These are phyloP conservation scores for Listronotus oregonensis DNA, from an alignment of 1,140 invertebrate species.

Conservation along the genomic window DNA sequence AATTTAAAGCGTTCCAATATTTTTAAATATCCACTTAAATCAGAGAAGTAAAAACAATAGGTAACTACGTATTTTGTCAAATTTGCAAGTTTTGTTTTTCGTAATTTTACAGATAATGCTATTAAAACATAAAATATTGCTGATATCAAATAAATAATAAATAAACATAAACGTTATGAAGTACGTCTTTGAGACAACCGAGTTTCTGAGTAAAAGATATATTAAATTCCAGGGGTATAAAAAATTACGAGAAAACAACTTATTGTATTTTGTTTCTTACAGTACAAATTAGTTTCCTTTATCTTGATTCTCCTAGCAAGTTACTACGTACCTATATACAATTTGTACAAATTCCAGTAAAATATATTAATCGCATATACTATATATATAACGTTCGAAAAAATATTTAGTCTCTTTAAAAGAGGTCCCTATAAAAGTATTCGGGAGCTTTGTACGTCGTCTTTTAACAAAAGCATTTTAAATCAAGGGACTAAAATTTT, in stretches of 20 bases:
- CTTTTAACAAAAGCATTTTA: too few species aligned
- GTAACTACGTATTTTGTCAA: constrained; percentile 15
- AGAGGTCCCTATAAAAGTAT: not conserved
- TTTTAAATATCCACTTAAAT: constrained; percentile 2
- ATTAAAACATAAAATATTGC: too few species aligned
- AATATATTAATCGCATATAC: constrained; percentile 45
- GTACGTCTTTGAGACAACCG: too few species aligned
- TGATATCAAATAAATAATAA: too few species aligned
- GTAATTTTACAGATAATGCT: not conserved
- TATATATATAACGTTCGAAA: constrained; percentile 30
- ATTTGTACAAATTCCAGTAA: constrained; percentile 37
- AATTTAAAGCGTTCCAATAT: not conserved
- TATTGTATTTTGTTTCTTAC: constrained; percentile 5
- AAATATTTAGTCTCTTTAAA: not conserved
- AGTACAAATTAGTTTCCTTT: not conserved
- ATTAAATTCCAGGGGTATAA: not conserved
- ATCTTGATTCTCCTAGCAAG: constrained; percentile 19
- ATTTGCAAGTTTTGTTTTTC: not conserved
- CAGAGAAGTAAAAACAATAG: constrained; percentile 10
- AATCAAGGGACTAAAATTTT: constrained; percentile 3
- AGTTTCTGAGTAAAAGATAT: too few species aligned
- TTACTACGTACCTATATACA: constrained; percentile 36
- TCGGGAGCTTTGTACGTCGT: not conserved
- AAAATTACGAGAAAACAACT: constrained; percentile 15
- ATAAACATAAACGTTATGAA: too few species aligned